Base-by-base conservation (phyloP, 1,140 invertebrate species). In the Charaxes varanes region DNA sequence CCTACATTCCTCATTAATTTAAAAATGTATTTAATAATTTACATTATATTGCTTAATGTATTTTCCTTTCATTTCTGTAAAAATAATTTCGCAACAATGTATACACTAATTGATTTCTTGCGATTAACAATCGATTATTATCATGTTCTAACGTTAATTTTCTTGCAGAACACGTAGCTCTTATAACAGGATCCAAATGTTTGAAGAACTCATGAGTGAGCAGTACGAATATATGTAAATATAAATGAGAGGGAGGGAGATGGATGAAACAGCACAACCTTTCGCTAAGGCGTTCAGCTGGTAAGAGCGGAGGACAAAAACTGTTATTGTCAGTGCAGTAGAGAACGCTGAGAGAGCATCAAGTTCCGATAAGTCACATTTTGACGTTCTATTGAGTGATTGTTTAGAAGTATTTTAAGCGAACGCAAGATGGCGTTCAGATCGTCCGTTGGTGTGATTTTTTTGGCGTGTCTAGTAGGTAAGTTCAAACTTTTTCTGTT, bases 291-390 rank as follows among this genome's bases (percentile, higher is more conserved):
- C 49, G 56, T 58, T 47, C 52, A 56, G 46, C 57, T 59, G 59
- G 59, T 79, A 82, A 74, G 71, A 72, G 67, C 62, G 57, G 65
- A 61, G 57, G 62, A 68, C 71, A 77, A 80, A 82, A 78, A 76
- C 41, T 71, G 62, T 67, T 71, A 61, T 68, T 59, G 56, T 70
- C 76, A 80, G 73, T 82, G 64, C 66, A 66, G 63, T 57, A 45
- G 62, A 60, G 74, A 65, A 62, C 61, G 70, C 58, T 71, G 72
- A 41, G 62, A 67, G 66, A 62, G 62, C 63, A 65, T 63, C 68
- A 64, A 57, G 58, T 46, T 56, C 43, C 53, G 41, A 60, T 57
- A 67, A 62, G 62, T 81, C 69, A 74, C 59, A 47, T 55, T 62
- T 66, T 79, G 67, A 70, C 59, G 60, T 66, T 65, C 63, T 59